Base-by-base conservation (phyloP, 2,113 vertebrate genomes). In the Uropsilus gracilis region DNA sequence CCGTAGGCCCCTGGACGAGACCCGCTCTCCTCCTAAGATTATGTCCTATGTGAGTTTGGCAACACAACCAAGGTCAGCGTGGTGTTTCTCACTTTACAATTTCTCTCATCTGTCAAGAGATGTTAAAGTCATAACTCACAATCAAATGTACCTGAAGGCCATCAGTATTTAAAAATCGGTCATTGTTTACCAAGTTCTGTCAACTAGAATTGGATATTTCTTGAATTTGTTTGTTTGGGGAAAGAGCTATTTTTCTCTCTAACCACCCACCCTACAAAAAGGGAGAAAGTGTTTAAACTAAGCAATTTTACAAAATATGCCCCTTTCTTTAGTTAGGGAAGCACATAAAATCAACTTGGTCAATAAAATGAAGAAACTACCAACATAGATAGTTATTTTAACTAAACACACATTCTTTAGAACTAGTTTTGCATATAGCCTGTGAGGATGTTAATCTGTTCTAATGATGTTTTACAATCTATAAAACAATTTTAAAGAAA, bases 21-120 rank as follows among this genome's bases (percentile, higher is more conserved):
- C 28, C 5, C 0, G 44, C 90, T 96, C 50, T 88, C 86, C 97
- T 92, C 90, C 91, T 94, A 94, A 92, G 93, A 94, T 24, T 37
- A 68, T 96, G 97, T 98, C 98, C 98, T 98, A 78, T 96, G 96
- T 96, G 93, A 96, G 11, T 97, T 97, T 98, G 96, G 98, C 96
- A 94, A 96, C 95, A 16, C 50, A 86, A 89, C 86, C 95, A 97
- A 97, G 96, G 97, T 97, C 96, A 97, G 96, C 98, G 98, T 99
- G 98, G 75, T 97, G 95, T 98, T 98, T 98, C 96, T 98, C 98
- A 98, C 97, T 97, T 97, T 93, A 93, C 95, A 98, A 98, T 97
- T 97, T 97, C 95, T 96, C 97, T 96, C 97, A 97, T 98, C 97
- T 98, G 98, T 98, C 98, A 98, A 96, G 97, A 97, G 95, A 97